A percentile compares a stretch with the other conserved stretches of the same genome.
Conservation (phyloP, 2,797 vertebrate genomes). For the Pseudochaenichthys georgianus region DNA sequence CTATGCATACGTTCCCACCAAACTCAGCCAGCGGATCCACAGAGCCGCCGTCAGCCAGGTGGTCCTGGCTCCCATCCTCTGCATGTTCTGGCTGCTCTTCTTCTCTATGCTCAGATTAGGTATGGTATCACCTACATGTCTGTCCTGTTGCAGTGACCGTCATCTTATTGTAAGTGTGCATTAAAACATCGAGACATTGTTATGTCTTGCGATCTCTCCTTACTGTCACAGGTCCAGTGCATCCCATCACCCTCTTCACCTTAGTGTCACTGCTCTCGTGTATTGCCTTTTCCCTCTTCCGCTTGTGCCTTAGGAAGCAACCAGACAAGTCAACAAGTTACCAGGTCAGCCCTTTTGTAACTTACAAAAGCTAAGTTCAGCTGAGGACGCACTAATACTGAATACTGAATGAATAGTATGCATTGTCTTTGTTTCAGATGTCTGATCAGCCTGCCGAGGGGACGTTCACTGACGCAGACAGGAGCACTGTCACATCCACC, state of each 20-base stretch:
- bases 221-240: conserved; percentile 84
- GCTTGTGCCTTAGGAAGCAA: conserved; percentile 90
- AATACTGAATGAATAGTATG: conserved; percentile 4
- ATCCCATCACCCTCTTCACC: conserved; percentile 93
- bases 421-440: conserved; percentile 82
- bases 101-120: conserved; percentile 95
- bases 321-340: conserved; percentile 87
- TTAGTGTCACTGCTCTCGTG: conserved; percentile 87
- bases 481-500: conserved; percentile 90
- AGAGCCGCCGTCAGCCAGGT: conserved; percentile 92
- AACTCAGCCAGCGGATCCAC: conserved; percentile 93
- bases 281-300: conserved; percentile 86
- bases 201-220: background rate
- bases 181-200: background rate
- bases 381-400: background rate
- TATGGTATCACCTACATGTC: conserved; percentile 57
- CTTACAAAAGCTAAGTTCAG: background rate
- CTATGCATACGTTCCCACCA: conserved; percentile 95
- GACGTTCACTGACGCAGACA: conserved; percentile 88
- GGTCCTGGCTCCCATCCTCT: conserved; percentile 92
- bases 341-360: conserved; percentile 83
- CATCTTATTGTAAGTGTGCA: background rate
- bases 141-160: background rate
- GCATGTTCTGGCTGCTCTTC: conserved; percentile 98
- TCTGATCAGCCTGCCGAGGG: conserved; percentile 89